A percentile compares a stretch with the other conserved stretches of the same genome.
Conservation (phyloP, 37 sponge, comb jelly and placozoan species). For the Oscarella lobularis region DNA sequence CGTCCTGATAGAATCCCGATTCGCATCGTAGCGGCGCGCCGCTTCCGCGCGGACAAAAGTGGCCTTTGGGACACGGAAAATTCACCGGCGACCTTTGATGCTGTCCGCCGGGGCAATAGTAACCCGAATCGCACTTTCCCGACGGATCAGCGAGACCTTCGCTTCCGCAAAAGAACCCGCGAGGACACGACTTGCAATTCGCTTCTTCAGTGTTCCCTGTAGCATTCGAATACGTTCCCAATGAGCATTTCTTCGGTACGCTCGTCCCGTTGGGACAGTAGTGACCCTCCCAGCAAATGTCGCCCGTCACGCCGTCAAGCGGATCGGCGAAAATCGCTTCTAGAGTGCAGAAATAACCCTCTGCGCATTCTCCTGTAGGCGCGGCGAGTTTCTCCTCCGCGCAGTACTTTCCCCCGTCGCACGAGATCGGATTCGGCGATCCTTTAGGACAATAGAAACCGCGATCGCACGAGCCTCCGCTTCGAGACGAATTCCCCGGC, state of each 20-base stretch:
- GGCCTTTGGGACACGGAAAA: constrained; percentile 12
- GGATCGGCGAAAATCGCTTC: not conserved
- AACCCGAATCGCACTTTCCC: constrained; percentile 13
- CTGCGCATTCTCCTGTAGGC: constrained; percentile 11
- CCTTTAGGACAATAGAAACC: constrained; percentile 20
- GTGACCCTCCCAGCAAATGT: constrained; percentile 17
- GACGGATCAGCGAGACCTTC: not conserved
- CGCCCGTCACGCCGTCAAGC: not conserved
- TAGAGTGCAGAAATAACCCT: constrained; percentile 21
- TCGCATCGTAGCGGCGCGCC: constrained; percentile 9
- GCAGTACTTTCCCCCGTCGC: constrained; percentile 22
- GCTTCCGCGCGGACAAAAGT: constrained; percentile 9
- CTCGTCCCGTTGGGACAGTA: constrained; percentile 25
- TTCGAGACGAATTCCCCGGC: not conserved
- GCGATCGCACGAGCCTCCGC: constrained; percentile 5
- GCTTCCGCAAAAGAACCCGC: constrained; percentile 19
- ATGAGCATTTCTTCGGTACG: constrained; percentile 12
- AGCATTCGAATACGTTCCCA: constrained; percentile 2
- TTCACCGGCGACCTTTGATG: not conserved
- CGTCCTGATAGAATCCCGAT: constrained; percentile 13
- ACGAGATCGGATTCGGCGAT: constrained; percentile 1
- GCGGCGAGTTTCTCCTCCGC: not conserved
- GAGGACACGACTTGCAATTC: constrained; percentile 18
- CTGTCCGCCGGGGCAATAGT: constrained; percentile 25
- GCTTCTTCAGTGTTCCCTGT: not conserved